Conservation (phyloP, 2,113 vertebrate species). For the Oreochromis spilurus region DNA sequence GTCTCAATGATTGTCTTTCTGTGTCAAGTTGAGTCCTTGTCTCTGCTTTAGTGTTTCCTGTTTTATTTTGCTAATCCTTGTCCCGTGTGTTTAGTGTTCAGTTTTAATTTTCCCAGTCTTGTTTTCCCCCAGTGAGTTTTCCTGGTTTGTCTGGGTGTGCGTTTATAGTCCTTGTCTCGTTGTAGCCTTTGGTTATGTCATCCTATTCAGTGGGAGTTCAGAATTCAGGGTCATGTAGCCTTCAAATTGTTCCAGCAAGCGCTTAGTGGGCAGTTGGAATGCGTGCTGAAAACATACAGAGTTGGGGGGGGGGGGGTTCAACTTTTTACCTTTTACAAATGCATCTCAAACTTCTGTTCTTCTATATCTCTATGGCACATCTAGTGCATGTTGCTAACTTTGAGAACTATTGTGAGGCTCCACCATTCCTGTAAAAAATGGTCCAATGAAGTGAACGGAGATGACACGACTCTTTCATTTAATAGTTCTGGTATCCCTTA, state of each 20-base stretch:
- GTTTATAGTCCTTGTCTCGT: background rate
- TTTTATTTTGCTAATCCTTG: background rate
- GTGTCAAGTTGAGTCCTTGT: background rate
- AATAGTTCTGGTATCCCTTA: background rate
- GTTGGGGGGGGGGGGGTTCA: no score
- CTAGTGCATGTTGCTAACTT: no score
- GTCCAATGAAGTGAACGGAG: background rate
- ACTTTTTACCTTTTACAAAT: no score
- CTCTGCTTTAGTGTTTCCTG: background rate
- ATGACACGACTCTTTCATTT: rapidly evolving
- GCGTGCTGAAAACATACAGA: background rate
- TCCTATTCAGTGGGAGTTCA: background rate
- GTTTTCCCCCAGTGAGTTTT: background rate
- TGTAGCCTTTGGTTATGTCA: background rate
- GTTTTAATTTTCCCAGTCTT: background rate
- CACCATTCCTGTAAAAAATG: background rate
- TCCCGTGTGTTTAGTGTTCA: background rate
- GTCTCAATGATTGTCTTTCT: background rate
- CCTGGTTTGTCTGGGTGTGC: background rate
- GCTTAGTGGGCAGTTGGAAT: background rate
- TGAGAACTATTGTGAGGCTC: background rate
- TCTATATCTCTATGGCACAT: no score
- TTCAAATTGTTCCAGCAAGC: background rate
- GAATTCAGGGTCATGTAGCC: background rate
- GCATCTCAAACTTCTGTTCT: no score